Percentiles rank a stretch among this genome's conserved stretches.
phyloP scores from a whole-genome alignment of 2,113 vertebrate genomes.

The Ptychochromis oligacanthus region DNA sequence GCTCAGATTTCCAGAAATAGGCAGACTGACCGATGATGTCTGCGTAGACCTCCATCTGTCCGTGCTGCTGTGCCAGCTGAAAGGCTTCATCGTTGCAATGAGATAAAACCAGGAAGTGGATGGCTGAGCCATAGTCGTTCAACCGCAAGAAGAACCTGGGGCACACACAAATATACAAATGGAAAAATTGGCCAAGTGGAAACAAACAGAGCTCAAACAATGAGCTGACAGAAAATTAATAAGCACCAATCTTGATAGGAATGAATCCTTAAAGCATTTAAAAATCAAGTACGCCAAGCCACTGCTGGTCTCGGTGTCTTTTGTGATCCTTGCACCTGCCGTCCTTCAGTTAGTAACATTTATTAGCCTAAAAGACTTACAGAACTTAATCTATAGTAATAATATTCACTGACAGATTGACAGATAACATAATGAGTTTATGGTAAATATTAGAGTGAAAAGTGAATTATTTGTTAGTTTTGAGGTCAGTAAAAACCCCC shows the following conservation, averaged over 20 bases:
- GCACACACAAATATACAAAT: not conserved
- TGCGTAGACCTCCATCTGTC: conserved; percentile 97
- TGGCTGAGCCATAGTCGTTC: conserved; percentile 95
- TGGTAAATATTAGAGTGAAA: too few relatives aligned
- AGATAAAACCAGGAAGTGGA: conserved; percentile 96
- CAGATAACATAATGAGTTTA: too few relatives aligned
- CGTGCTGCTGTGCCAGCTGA: conserved; percentile 95
- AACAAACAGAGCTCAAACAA: not conserved
- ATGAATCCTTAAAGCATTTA: not conserved
- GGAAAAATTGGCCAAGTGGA: not conserved
- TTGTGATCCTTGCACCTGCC: not conserved
- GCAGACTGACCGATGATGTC: conserved; percentile 91
- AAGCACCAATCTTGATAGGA: not conserved
- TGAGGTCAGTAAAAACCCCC: too few relatives aligned
- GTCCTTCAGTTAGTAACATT: conserved; percentile 1
- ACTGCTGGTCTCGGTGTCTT: not conserved
- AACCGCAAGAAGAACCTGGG: conserved; percentile 91
- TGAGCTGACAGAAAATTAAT: not conserved
- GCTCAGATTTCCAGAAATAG: not conserved
- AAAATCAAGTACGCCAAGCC: not conserved
- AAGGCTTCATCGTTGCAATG: conserved; percentile 97
- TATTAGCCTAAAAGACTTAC: not conserved
- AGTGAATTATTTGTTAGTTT: too few relatives aligned
- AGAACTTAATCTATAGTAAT: not conserved
- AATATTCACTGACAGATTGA: not conserved